Base-by-base conservation (phyloP, 2,888 invertebrate species). In the Abrostola triplasia region DNA sequence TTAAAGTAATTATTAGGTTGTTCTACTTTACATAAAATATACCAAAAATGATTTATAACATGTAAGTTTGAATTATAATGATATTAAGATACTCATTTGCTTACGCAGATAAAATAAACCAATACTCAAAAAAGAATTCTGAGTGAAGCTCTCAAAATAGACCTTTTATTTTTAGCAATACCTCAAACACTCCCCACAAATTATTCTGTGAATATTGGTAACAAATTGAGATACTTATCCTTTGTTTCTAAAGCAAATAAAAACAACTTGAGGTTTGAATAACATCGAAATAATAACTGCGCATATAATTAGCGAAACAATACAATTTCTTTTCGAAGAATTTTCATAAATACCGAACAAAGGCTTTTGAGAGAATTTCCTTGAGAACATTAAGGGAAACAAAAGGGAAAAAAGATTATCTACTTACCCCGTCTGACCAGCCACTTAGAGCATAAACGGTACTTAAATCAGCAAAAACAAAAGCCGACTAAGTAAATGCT, bases 391-490 rank as follows among this genome's bases (percentile, higher is more conserved):
- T 82, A 79, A 65, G 66, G 64, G 56, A 75, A 76, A 83, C 75
- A 73, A 80, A 81, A 73, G 68, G 49, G 79, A 80, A 82, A 82
- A 82, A 82, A 78, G 73, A 72, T 86, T 85, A 84, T 84, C 77
- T 84, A 72, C 80, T 85, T 84, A 77, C 84, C 71, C 80, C 85
- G 82, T 85, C 84, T 69, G 85, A 84, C 84, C 81, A 84, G 80
- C 87, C 88, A 88, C 87, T 90, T 88, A 85, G 79, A 84, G 81
- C 75, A 83, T 86, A 86, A 90, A 87, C 83, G 87, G 83, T 87
- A 80, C 84, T 88, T 86, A 88, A 88, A 88, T 82, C 88, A 85
- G 87, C 86, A 89, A 90, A 91, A 91, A 90, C 89, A 88, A 90
- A 87, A 84, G 82, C 86, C 83, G 77, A 81, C 80, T 84, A 85